phyloP scores from a whole-genome alignment of 2,888 invertebrate genomes.

The Glomeris marginata region DNA sequence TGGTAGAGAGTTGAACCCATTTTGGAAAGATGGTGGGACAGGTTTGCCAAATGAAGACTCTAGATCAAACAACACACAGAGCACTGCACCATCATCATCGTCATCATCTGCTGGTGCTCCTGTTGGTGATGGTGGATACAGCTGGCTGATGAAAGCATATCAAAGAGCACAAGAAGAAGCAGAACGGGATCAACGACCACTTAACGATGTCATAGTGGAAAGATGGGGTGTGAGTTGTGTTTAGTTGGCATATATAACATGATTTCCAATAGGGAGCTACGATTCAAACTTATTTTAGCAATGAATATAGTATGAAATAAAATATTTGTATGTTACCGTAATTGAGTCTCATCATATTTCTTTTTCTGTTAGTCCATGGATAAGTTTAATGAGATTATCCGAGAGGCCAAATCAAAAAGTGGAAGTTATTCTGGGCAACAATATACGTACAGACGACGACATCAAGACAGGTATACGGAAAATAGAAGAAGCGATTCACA shows the following conservation, averaged over 20 bases:
- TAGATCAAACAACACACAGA: constrained; percentile 26
- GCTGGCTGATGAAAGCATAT: constrained; percentile 40
- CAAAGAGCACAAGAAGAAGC: constrained; percentile 40
- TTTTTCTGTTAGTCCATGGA: constrained; percentile 31
- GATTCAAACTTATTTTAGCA: no score
- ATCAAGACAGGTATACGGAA: background rate
- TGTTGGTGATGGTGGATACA: constrained; percentile 37
- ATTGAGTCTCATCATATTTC: constrained; percentile 5
- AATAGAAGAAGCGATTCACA: background rate
- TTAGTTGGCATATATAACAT: no score
- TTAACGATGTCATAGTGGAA: constrained; percentile 42
- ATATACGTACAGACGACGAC: background rate
- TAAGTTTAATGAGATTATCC: constrained; percentile 35
- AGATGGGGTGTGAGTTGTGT: constrained; percentile 42
- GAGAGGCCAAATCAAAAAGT: constrained; percentile 32
- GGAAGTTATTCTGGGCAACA: constrained; percentile 5
- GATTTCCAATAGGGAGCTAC: no score
- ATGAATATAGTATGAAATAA: no score
- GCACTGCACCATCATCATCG: background rate
- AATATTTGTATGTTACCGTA: no score
- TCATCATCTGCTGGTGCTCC: constrained; percentile 21
- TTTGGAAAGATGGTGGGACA: constrained; percentile 77
- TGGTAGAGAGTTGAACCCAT: constrained; percentile 69
- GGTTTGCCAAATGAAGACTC: constrained; percentile 49
- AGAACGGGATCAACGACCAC: constrained; percentile 33